phyloP scores from a whole-genome alignment of 2,113 vertebrate species.

The Thunnus thynnus region DNA sequence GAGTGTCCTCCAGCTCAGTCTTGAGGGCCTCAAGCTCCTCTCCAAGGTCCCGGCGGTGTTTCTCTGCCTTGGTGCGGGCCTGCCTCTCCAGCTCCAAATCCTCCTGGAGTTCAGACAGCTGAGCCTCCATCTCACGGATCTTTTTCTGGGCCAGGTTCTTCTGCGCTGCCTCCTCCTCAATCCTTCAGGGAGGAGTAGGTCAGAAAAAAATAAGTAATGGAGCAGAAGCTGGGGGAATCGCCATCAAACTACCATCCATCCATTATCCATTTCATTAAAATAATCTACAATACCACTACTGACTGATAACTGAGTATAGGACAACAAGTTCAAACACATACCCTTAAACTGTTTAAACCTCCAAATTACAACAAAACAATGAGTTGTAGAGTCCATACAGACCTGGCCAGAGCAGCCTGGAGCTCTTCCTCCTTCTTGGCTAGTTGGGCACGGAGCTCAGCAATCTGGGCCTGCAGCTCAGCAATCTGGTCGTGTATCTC shows the following conservation, averaged over 20 bases:
- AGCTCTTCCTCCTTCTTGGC: slow-evolving; percentile 99
- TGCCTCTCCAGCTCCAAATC: slow-evolving; percentile 94
- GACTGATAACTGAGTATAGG: background rate
- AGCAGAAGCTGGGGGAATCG: background rate
- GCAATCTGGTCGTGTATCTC: slow-evolving; percentile 95
- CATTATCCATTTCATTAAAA: background rate
- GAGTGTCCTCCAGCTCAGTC: slow-evolving; percentile 95
- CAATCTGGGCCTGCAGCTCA: slow-evolving; percentile 97
- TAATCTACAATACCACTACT: background rate
- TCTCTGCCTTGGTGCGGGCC: slow-evolving; percentile 93
- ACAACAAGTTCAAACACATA: background rate
- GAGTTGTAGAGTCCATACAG: slow-evolving; percentile 12
- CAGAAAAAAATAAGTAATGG: background rate
- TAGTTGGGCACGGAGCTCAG: slow-evolving; percentile 95
- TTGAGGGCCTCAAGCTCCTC: slow-evolving; percentile 98
- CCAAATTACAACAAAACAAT: background rate
- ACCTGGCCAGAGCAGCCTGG: slow-evolving; percentile 95
- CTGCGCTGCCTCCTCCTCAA: slow-evolving; percentile 95
- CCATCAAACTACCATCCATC: background rate
- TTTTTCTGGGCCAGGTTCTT: slow-evolving; percentile 98
- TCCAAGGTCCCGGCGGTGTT: slow-evolving; percentile 95
- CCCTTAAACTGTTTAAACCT: too few relatives aligned
- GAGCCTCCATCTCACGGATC: slow-evolving; percentile 96
- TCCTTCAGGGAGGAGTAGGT: slow-evolving; percentile 80
- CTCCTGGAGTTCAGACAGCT: slow-evolving; percentile 96